A percentile compares a stretch with the other conserved stretches of the same genome.
phyloP scores from a whole-genome alignment of 2,888 invertebrate species.

The Tenthredo amoena region DNA sequence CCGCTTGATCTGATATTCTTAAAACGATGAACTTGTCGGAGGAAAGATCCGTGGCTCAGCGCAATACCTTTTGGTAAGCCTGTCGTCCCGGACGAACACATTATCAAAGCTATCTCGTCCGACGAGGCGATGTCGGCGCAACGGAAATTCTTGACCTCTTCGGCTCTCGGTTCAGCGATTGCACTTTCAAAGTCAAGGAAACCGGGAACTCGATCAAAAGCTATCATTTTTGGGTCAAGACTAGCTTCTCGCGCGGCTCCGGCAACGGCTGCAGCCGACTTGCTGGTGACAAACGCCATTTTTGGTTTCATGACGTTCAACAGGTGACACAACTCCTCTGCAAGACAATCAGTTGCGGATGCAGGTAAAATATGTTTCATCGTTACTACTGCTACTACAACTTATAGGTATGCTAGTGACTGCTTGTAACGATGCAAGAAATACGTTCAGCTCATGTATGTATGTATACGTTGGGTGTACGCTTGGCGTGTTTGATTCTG shows the following conservation, averaged over 20 bases:
- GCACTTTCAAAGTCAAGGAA: background rate
- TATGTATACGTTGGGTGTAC: too few species aligned
- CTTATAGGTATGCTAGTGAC: too few species aligned
- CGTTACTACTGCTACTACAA: too few species aligned
- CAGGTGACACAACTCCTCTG: background rate
- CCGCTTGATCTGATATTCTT: background rate
- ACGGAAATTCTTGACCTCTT: conserved; percentile 7
- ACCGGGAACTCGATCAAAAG: conserved; percentile 3
- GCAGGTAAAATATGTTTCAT: too few species aligned
- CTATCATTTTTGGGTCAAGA: conserved; percentile 54
- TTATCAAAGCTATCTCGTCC: background rate
- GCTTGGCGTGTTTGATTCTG: too few species aligned
- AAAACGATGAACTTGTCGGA: background rate
- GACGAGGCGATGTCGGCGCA: conserved; percentile 16
- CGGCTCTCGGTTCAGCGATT: background rate
- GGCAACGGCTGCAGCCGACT: conserved; percentile 32
- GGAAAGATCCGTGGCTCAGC: conserved; percentile 57
- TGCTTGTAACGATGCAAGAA: too few species aligned
- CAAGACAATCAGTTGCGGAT: background rate
- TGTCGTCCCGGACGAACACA: conserved; percentile 68
- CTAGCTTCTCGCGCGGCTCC: conserved; percentile 55
- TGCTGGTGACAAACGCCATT: conserved; percentile 57
- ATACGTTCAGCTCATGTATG: too few species aligned
- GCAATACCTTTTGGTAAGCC: conserved; percentile 67
- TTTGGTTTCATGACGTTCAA: conserved; percentile 57